Evolutionary conservation across 92 coral and sea anemone species (phyloP), one percentile per base, ranked within the genome.

Genomic region (Zoanthus gigantus): DNA sequence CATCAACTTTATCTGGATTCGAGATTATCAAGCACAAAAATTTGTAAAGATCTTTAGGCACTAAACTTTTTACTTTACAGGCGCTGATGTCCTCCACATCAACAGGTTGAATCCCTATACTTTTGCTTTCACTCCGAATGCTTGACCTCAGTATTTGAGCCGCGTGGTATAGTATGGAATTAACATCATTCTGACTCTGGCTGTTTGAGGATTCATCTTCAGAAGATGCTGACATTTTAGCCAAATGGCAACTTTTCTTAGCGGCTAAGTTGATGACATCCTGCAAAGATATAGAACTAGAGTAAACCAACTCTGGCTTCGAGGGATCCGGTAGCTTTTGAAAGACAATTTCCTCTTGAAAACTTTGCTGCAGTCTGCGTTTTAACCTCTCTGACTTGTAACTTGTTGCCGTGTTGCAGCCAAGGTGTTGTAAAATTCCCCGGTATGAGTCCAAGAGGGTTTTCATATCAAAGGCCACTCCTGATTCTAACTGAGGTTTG

Each of bases 241-340:
- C 60, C 15, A 14, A 9, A 9, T 9, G 60, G 12, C 15, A 9
- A 9, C 15, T 9, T 53, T 9, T 14, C 12, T 14, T 53, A 14
- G 60, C 60, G 11, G 60, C 60, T 9, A 8, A 53, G 15, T 14
- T 53, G 15, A 92, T 85, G 79, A 92, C 82, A 84, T 78, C 89
- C 87, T 88, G 87, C 74, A 88, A 44, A 44, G 94, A 85, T 18
- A 90, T 81, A 57, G 93, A 86, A 73, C 91, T 92, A 7, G 92
- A 92, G 53, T 81, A 86, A 53, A 92, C 85, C 68, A 89, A 54
- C 73, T 92, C 93, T 47, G 95, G 92, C 69, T 80, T 92, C 71
- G 92, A 78, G 16, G 95, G 95, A 69, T 92, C 91, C 71, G 91
- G 86, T 61, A 71, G 95, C 87, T 89, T 89, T 52, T 89, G 94